These are phyloP conservation scores for Amblyjoppa proteus DNA, from an alignment of 2,888 invertebrate species.

Conservation along the genomic window DNA sequence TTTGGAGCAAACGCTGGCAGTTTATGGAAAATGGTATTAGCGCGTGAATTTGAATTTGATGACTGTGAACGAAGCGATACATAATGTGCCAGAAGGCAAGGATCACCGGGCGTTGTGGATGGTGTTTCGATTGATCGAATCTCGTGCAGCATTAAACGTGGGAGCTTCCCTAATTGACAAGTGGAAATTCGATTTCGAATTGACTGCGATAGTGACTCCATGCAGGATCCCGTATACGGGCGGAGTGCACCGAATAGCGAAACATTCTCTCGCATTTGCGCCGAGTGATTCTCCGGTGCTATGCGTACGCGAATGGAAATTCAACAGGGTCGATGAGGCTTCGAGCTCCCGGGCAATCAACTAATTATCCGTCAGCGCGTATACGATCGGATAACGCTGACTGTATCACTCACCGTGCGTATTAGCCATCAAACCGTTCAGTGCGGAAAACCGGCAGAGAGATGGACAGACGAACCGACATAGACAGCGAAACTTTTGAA, in stretches of 20 bases:
- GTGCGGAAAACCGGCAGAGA: background rate
- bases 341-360: constrained; percentile 28
- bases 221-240: background rate
- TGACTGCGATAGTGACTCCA: constrained; percentile 39
- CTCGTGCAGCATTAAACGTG: constrained; percentile 54
- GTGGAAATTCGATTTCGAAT: constrained; percentile 54
- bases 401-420: background rate
- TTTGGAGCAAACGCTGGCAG: constrained; percentile 16
- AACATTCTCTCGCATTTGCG: background rate
- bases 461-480: background rate
- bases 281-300: background rate
- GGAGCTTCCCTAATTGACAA: constrained; percentile 55
- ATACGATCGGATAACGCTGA: constrained; percentile 21
- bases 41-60: constrained; percentile 36
- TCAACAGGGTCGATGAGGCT: constrained; percentile 22
- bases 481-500: background rate
- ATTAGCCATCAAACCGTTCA: background rate
- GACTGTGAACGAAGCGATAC: constrained; percentile 32
- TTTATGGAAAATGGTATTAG: constrained; percentile 36
- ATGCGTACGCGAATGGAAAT: background rate
- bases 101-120: background rate
- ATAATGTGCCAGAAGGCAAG: background rate
- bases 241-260: constrained; percentile 13
- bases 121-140: constrained; percentile 31
- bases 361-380: constrained; percentile 45